Percentiles rank a stretch among this genome's conserved stretches.
These are phyloP conservation scores for Cinclus mexicanus DNA, from an alignment of 2,113 vertebrate species.

Conservation along the genomic window DNA sequence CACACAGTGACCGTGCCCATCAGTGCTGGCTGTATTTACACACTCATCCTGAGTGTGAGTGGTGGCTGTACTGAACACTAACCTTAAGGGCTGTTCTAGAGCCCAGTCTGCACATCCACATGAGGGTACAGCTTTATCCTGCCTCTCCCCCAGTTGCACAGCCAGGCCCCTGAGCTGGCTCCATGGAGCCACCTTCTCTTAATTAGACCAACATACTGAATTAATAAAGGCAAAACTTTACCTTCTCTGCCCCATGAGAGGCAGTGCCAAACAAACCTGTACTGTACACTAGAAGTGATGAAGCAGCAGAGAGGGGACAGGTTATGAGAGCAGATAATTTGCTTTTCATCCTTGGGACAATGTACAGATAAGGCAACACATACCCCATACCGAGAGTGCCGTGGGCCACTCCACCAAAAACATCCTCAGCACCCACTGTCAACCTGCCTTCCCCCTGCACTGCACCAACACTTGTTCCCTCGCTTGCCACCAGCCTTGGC, in stretches of 20 bases:
- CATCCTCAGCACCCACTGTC: not conserved
- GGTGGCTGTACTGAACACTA: not conserved
- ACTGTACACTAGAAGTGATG: not conserved
- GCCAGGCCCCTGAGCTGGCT: not conserved
- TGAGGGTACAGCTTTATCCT: rapidly evolving
- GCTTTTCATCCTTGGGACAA: not conserved
- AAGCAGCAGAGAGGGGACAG: not conserved
- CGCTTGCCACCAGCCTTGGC: not conserved
- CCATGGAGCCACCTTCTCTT: not conserved
- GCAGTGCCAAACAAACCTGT: not conserved
- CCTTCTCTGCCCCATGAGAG: not conserved
- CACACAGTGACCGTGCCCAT: no score
- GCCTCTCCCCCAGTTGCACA: not conserved
- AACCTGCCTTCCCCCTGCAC: not conserved
- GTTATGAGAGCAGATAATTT: not conserved
- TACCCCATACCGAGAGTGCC: not conserved
- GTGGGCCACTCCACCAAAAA: rapidly evolving
- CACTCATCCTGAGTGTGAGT: not conserved
- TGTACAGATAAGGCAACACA: not conserved
- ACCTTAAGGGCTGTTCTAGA: not conserved
- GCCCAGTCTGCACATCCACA: not conserved
- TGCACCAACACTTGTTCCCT: not conserved
- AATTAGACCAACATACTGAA: not conserved
- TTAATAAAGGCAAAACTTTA: not conserved
- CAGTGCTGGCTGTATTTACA: not conserved